Conservation (phyloP, 2,113 vertebrate species). For the Silurus glanis region DNA sequence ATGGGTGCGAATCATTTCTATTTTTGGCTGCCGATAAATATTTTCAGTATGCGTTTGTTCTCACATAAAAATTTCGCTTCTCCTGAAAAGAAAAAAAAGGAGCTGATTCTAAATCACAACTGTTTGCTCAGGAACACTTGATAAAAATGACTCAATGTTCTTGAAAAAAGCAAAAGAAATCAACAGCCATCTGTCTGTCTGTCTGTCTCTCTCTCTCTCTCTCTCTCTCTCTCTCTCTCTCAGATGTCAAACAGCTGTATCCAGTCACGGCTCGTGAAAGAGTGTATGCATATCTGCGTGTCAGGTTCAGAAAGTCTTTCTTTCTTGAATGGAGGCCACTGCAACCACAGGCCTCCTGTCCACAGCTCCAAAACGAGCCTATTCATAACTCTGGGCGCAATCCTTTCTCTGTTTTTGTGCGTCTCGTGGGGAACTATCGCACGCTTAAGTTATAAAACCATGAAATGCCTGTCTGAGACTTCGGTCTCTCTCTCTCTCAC, state of each 20-base stretch:
- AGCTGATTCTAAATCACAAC: background rate
- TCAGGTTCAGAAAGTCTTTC: slow-evolving; percentile 46
- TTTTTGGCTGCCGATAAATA: background rate
- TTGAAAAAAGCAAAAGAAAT: slow-evolving; percentile 36
- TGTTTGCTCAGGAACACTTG: slow-evolving; percentile 7
- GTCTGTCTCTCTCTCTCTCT: slow-evolving; percentile 6
- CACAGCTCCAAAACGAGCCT: slow-evolving; percentile 31
- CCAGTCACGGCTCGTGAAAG: slow-evolving; percentile 37
- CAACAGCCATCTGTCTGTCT: slow-evolving; percentile 28
- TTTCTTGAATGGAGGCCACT: slow-evolving; percentile 44
- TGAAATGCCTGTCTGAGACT: slow-evolving; percentile 11
- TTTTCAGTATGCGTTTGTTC: background rate
- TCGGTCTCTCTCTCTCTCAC: slow-evolving; percentile 31
- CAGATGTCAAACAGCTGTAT: slow-evolving; percentile 63
- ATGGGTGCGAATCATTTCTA: background rate
- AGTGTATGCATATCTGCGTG: slow-evolving; percentile 29
- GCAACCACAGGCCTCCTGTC: slow-evolving; percentile 38
- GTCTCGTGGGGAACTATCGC: background rate
- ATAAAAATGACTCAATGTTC: slow-evolving; percentile 29
- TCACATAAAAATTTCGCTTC: too few species aligned
- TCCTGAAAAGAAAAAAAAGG: background rate
- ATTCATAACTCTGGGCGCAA: slow-evolving; percentile 21
- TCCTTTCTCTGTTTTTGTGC: slow-evolving; percentile 28
- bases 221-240: slow-evolving; percentile 23
- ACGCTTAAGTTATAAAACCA: slow-evolving; percentile 33